Conservation (phyloP, 2,888 invertebrate species). For the Thymelicus lineola region DNA sequence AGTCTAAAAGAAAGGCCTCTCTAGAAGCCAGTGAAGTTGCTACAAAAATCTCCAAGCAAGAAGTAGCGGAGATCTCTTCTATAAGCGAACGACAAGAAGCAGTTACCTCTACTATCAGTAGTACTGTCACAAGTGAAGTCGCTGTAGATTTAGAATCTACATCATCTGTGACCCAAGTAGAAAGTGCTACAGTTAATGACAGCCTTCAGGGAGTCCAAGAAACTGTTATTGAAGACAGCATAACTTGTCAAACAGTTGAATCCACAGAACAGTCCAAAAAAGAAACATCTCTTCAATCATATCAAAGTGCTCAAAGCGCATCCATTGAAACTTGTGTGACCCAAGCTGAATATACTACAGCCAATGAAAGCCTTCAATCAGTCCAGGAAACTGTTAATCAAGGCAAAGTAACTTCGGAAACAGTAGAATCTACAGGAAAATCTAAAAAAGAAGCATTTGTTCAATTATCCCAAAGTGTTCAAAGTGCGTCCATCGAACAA, state of each 20-base stretch:
- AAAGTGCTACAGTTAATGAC: constrained; percentile 59
- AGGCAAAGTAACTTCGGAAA: constrained; percentile 36
- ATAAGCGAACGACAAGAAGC: constrained; percentile 63
- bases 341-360: constrained; percentile 57
- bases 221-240: constrained; percentile 33
- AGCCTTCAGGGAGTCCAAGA: constrained; percentile 51
- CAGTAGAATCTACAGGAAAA: constrained; percentile 22
- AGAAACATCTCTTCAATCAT: constrained; percentile 33
- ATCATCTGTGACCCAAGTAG: constrained; percentile 62
- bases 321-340: constrained; percentile 59
- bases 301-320: constrained; percentile 44
- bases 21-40: constrained; percentile 64
- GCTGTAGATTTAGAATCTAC: constrained; percentile 66
- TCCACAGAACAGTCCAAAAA: constrained; percentile 29
- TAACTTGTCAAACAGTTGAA: constrained; percentile 36
- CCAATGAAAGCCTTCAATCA: constrained; percentile 56
- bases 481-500: constrained; percentile 43
- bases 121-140: constrained; percentile 59
- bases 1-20: constrained; percentile 72
- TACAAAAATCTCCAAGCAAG: constrained; percentile 68
- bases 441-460: no score
- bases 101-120: constrained; percentile 48
- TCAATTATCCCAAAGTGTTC: constrained; percentile 43
- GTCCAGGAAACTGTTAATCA: constrained; percentile 39
- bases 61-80: constrained; percentile 62